Percentiles rank a stretch among this genome's conserved stretches.
Conservation (phyloP, 2,888 invertebrate genomes). For the Drosophila aldrichi region DNA sequence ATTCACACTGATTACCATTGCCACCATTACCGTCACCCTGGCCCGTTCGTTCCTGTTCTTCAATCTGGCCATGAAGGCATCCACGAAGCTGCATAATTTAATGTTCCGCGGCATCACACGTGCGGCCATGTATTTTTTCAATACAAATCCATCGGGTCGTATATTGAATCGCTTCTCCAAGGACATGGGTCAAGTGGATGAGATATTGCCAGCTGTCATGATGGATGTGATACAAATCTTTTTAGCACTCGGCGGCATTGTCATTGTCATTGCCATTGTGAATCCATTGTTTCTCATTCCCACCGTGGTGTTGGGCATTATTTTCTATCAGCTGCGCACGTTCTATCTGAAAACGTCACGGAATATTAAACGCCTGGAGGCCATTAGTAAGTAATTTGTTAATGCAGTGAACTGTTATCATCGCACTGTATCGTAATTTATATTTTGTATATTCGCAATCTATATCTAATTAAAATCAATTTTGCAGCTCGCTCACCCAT, state of each 20-base stretch:
- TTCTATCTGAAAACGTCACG: slow-evolving; percentile 93
- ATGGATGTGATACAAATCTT: slow-evolving; percentile 89
- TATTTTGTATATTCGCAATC: not conserved
- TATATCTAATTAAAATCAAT: slow-evolving; percentile 9
- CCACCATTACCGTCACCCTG: slow-evolving; percentile 84
- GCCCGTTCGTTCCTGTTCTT: slow-evolving; percentile 86
- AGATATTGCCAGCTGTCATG: slow-evolving; percentile 85
- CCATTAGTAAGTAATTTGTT: slow-evolving; percentile 89
- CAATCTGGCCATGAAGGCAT: slow-evolving; percentile 89
- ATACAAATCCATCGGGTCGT: slow-evolving; percentile 92
- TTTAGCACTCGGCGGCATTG: slow-evolving; percentile 92
- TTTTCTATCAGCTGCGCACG: slow-evolving; percentile 91
- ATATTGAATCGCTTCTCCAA: slow-evolving; percentile 96
- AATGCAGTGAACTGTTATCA: not conserved
- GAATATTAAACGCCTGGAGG: slow-evolving; percentile 92
- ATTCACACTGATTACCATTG: slow-evolving; percentile 86
- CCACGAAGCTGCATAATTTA: slow-evolving; percentile 91
- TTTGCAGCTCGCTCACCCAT: slow-evolving; percentile 94
- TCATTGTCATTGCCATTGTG: slow-evolving; percentile 91
- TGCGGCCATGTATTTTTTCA: slow-evolving; percentile 94
- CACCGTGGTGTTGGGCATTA: slow-evolving; percentile 88
- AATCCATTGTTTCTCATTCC: slow-evolving; percentile 91
- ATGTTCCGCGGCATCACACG: slow-evolving; percentile 94
- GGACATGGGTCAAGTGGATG: slow-evolving; percentile 90
- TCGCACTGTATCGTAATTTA: not conserved